A percentile compares a stretch with the other conserved stretches of the same genome.
These are phyloP conservation scores for Neodiprion lecontei DNA, from an alignment of 1,140 invertebrate genomes.

Conservation along the genomic window DNA sequence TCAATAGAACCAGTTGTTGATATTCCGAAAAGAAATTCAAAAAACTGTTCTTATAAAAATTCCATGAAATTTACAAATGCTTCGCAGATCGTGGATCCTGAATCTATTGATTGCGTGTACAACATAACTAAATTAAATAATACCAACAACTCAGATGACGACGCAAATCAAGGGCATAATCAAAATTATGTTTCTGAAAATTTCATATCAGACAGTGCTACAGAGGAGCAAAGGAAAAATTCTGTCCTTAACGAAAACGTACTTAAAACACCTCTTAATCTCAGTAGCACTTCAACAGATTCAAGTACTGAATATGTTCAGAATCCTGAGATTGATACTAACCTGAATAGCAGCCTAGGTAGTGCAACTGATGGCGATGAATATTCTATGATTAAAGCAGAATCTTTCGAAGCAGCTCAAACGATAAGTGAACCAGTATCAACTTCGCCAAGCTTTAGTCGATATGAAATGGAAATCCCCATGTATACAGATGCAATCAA, in stretches of 20 bases:
- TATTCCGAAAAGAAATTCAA: no score
- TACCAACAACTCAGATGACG: neutral
- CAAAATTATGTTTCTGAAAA: neutral
- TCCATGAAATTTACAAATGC: neutral
- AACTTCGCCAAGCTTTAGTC: slow-evolving; percentile 44
- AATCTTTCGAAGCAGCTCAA: slow-evolving; percentile 56
- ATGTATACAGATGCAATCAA: neutral
- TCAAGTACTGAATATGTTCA: no score
- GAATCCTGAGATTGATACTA: no score
- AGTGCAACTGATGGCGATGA: slow-evolving; percentile 19
- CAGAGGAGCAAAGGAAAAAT: neutral
- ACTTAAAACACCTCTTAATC: neutral
- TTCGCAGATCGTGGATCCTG: neutral
- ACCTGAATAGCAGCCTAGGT: no score
- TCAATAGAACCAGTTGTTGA: neutral
- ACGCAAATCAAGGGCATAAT: neutral
- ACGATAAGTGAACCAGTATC: slow-evolving; percentile 55
- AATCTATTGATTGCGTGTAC: neutral
- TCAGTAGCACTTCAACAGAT: no score
- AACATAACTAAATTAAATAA: neutral
- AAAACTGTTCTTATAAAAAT: no score
- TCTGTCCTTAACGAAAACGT: neutral
- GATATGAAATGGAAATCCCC: slow-evolving; percentile 24
- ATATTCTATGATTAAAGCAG: slow-evolving; percentile 50
- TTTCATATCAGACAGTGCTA: neutral